Base-by-base conservation (phyloP, 1,140 invertebrate genomes). In the Eubasilissa regina region DNA sequence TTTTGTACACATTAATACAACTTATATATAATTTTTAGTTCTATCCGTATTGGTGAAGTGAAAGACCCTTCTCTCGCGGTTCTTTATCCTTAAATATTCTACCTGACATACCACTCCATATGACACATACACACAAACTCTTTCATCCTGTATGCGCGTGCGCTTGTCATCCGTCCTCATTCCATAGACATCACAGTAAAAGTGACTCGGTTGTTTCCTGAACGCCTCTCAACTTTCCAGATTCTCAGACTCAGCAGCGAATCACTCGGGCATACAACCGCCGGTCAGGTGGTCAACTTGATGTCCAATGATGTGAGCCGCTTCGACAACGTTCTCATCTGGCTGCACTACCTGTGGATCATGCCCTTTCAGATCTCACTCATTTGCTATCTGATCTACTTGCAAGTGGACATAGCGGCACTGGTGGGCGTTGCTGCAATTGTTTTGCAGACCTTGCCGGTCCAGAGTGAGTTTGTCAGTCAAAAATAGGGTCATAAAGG, bases 201-300 rank as follows among this genome's bases (percentile, higher is more conserved):
- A 35, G 25, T 35, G 25, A 35, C 1, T 35, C 6, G 6, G 25
- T 35, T 35, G 6, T 3, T 35, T n/a, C n/a, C n/a, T n/a, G n/a
- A n/a, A n/a, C n/a, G n/a, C n/a, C n/a, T n/a, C n/a, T 0, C 73
- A 6, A 35, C 12, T 74, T 75, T 79, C 0, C 84, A 89, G 89
- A 87, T 88, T 53, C 87, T 95, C 83, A 90, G 91, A 4, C 87
- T 96, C 77, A 94, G 91, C 78, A 92, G 92, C 75, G 91, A 89
- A 7, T 92, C 95, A 0, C 85, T 96, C n/a, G 92, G 92, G 0
- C 89, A 94, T 85, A 95, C 95, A 0, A 94, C 95, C 0, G 92
- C 93, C 0, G 95, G 95, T 0, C 95, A 96, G 87, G 91, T 97
- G 58, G 94, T 97, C 4, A 97, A 97, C 87, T 87, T 97, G 4